Percentiles rank a stretch among this genome's conserved stretches.
Evolutionary conservation across 1,140 invertebrate genomes (phyloP).

Genomic region (Drosophila yakuba): DNA sequence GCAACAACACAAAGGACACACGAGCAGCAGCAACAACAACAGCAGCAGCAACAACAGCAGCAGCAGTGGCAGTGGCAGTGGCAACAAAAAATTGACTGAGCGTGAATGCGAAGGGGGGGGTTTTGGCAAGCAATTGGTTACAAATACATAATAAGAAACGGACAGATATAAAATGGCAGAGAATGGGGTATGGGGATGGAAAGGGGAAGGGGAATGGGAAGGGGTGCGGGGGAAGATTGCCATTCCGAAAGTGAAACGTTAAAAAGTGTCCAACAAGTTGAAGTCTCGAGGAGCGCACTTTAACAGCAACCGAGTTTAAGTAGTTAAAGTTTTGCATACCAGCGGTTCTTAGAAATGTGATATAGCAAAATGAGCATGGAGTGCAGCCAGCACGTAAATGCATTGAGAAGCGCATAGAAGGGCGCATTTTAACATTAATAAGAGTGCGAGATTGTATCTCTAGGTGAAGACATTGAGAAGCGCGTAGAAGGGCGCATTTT

Average conservation of each 20-base stretch:
- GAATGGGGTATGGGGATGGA: no score
- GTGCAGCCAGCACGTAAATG: neutral
- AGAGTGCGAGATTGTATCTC: neutral
- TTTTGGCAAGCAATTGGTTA: slow-evolving; percentile 41
- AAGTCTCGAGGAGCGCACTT: neutral
- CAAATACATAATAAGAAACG: slow-evolving; percentile 64
- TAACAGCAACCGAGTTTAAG: neutral
- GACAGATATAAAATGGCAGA: slow-evolving; percentile 28
- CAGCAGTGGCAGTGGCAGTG: slow-evolving; percentile 16
- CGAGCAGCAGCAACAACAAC: slow-evolving; percentile 11
- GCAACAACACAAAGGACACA: slow-evolving; percentile 34
- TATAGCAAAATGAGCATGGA: no score
- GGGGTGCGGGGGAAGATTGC: neutral
- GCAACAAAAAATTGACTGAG: slow-evolving; percentile 51
- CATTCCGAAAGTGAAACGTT: slow-evolving; percentile 31
- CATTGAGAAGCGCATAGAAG: neutral
- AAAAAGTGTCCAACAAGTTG: slow-evolving; percentile 14
- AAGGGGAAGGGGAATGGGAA: no score
- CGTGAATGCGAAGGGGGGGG: slow-evolving; percentile 26
- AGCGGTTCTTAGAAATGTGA: no score
- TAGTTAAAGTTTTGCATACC: neutral
- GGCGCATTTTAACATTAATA: no score
- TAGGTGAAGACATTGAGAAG: neutral
- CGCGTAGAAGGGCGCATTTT: neutral
- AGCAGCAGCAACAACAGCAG: slow-evolving; percentile 11